Percentiles rank a stretch among this genome's conserved stretches.
Evolutionary conservation across 2,113 vertebrate genomes (phyloP).

Genomic region (Myocastor coypus): DNA sequence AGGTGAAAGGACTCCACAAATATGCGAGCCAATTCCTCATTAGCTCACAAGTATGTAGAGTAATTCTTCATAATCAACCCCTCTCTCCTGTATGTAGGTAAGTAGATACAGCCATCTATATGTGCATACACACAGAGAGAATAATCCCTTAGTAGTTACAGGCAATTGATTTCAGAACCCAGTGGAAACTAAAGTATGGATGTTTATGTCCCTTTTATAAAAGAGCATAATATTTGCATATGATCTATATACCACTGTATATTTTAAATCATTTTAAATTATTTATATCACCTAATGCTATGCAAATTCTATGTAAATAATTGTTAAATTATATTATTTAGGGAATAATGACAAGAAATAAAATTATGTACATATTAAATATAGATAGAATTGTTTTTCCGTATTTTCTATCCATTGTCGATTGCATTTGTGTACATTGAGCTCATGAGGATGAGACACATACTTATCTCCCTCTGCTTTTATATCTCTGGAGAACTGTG

Average conservation of each 20-base stretch:
- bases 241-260: neutral
- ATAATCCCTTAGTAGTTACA: neutral
- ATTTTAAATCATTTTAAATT: neutral
- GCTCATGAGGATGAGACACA: neutral
- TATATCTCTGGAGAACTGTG: neutral
- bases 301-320: neutral
- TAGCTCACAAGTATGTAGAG: neutral
- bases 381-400: neutral
- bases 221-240: neutral
- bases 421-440: neutral
- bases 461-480: neutral
- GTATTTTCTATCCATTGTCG: neutral
- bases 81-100: neutral
- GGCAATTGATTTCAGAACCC: neutral
- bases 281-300: neutral
- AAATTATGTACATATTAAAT: neutral
- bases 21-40: neutral
- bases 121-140: neutral
- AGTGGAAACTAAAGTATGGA: neutral
- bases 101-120: neutral
- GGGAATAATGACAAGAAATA: neutral
- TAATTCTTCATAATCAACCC: neutral
- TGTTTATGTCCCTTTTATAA: neutral
- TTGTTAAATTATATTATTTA: neutral
- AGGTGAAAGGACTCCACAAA: neutral